Base-by-base conservation (phyloP, 2,797 vertebrate species). In the Pachyuromys duprasi region DNA sequence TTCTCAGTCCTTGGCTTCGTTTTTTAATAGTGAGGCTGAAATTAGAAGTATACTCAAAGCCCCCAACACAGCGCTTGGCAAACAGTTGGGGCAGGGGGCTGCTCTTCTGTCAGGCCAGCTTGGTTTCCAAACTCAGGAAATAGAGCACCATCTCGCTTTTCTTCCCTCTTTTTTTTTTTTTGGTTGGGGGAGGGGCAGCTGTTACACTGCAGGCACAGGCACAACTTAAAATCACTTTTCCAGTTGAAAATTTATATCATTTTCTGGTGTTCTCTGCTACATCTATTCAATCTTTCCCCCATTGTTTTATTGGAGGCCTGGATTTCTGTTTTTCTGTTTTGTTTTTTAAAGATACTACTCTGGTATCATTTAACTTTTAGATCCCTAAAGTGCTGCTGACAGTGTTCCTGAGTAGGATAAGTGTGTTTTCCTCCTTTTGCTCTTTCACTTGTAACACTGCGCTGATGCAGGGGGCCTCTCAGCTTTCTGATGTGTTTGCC, bases 1-100 rank as follows among this genome's bases (percentile, higher is more conserved):
- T 95, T 96, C 94, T 89, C 81, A 89, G 79, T 33, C 75, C 60
- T 80, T 92, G 90, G 88, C 92, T 95, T 93, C 84, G 67, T 62
- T 93, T 49, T 94, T 89, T 67, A 39, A 60, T 33, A 69, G 31
- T 33, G 39, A 96, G 57, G 90, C 62, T 94, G 93, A 92, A 93
- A 80, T 83, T 24, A 96, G 62, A 97, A 76, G 49, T 89, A 22
- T n/a, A 76, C 9, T 1, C 42, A 82, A 63, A 72, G 62, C 87
- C 91, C 31, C 89, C 18, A 74, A 84, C 80, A 81, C 33, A 76
- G 36, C 24, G 36, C 65, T 86, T 87, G 89, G 93, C 75, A 83
- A 45, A 76, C 7, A 76, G 14, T 49, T 33, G 72, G 60, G 67
- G 55, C 3, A 17, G 9, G 36, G 72, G 31, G 72, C 26, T 90